These are phyloP conservation scores for Propithecus perrieri DNA, from an alignment of 2,797 vertebrate genomes.

Conservation along the genomic window DNA sequence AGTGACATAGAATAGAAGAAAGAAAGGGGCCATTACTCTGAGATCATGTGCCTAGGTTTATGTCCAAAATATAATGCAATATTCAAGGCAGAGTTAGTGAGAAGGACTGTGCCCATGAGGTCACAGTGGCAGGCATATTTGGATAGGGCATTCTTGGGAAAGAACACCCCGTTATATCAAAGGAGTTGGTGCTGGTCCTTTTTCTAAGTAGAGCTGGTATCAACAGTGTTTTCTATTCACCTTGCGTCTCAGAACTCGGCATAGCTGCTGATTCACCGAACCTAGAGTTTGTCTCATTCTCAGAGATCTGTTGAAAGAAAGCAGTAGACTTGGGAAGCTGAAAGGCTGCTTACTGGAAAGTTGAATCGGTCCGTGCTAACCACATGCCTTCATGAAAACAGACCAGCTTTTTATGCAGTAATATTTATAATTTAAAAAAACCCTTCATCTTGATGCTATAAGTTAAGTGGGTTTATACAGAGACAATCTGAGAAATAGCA, in stretches of 20 bases:
- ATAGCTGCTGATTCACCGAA: not conserved
- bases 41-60: fast-evolving
- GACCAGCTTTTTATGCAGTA: not conserved
- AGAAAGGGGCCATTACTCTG: not conserved
- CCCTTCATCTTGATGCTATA: not conserved
- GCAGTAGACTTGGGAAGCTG: not conserved
- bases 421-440: not conserved
- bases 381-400: not conserved
- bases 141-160: not conserved
- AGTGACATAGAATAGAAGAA: not conserved
- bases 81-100: not conserved
- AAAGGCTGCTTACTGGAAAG: not conserved
- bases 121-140: too few species aligned
- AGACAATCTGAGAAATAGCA: not conserved
- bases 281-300: not conserved
- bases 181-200: too few species aligned
- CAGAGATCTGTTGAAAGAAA: not conserved
- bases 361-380: fast-evolving
- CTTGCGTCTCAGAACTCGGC: not conserved
- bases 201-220: not conserved
- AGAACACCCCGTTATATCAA: not conserved
- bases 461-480: not conserved
- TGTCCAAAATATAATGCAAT: not conserved
- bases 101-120: not conserved
- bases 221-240: not conserved